Evolutionary conservation across 2,888 invertebrate species (phyloP).

Genomic region (Chaetogeoica ovagalla): DNA sequence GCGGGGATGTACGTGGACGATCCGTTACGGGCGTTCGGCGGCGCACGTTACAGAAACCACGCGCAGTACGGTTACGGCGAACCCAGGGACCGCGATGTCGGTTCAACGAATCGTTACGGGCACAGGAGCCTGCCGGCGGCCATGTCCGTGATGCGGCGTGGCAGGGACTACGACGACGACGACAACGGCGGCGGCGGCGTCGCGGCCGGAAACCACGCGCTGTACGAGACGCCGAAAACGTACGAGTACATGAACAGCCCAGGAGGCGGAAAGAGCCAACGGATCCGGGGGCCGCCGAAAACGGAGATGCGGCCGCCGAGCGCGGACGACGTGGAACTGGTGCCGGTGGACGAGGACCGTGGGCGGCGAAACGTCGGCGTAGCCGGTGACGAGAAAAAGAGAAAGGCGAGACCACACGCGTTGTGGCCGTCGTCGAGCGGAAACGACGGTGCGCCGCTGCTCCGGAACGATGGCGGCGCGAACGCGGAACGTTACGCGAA

Average conservation of each 20-base stretch:
- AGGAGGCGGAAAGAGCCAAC: not conserved
- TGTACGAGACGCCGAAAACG: conserved; percentile 30
- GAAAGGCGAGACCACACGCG: no score
- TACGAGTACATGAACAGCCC: conserved; percentile 41
- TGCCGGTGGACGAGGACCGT: no score
- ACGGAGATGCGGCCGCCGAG: conserved; percentile 34
- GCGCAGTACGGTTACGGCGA: no score
- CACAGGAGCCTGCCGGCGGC: conserved; percentile 16
- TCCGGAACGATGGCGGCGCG: no score
- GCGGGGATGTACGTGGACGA: not conserved
- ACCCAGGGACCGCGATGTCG: not conserved
- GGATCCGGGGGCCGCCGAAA: conserved; percentile 13
- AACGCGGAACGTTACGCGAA: no score
- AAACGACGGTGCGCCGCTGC: no score
- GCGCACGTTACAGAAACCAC: no score
- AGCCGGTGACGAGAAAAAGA: not conserved
- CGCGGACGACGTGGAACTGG: conserved; percentile 36
- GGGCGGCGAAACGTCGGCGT: not conserved
- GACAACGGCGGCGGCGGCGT: not conserved
- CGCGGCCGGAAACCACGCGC: not conserved
- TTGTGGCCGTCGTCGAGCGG: no score
- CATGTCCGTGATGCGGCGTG: not conserved
- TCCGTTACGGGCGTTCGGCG: no score
- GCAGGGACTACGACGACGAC: not conserved
- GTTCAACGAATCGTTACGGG: conserved; percentile 1